Evolutionary conservation across 1,140 invertebrate genomes (phyloP), one percentile per base, ranked within the genome.

Genomic region (Drosophila hydei): DNA sequence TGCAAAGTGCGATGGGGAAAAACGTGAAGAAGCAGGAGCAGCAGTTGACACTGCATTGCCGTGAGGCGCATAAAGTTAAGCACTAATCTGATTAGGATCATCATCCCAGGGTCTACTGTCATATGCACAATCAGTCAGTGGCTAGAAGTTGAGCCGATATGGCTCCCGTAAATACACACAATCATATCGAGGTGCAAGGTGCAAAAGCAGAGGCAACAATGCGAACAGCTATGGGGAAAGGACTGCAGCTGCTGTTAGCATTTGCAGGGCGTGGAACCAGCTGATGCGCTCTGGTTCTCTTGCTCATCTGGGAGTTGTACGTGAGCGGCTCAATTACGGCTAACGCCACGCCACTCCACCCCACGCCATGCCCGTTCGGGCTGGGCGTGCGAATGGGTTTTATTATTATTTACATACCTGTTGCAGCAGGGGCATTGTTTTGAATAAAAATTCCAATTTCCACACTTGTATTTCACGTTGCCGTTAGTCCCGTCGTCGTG

Each of bases 401-500:
- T 90, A 81, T 90, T 90, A 81, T 90, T 90, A 90, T 90, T 90
- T 91, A 91, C 89, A 91, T 91, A 91, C 89, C 89, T 91, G 89
- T 91, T 91, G 89, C 89, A 91, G 85, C 83, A 83, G 72, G 63
- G 89, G 89, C 89, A 91, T 91, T 91, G 89, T 91, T 91, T 91
- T 91, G 89, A 91, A 90, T 91, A 91, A 91, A 91, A 91, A 91
- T 90, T 89, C 89, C 89, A 91, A 91, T 91, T 91, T 88, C 89
- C 84, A 90, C 89, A 89, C 84, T 87, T 89, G 85, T 72, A 71
- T 71, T 75, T 70, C 72, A 67, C 75, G 72, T 75, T 71, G 68
- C 52, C 62, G 70, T 72, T 72, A 54, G 56, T 45, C 50, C 42
- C 69, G 63, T 69, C 63, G 71, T 69, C 14, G 12, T 25, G 45